Evolutionary conservation across 2,888 invertebrate species (phyloP).

Genomic region (Xestoiulus laeticollis): DNA sequence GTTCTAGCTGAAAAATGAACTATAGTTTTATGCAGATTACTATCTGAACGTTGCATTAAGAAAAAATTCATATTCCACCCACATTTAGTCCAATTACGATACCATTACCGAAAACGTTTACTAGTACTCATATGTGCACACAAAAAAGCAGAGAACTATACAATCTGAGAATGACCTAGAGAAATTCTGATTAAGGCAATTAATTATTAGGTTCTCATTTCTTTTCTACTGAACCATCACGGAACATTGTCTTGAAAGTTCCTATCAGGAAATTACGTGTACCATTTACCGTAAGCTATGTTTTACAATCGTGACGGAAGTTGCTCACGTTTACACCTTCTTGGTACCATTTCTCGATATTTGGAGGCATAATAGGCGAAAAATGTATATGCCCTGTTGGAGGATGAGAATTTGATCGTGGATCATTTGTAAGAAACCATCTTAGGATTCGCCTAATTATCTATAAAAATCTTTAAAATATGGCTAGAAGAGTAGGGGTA

Average conservation of each 20-base stretch:
- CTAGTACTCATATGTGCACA: neutral
- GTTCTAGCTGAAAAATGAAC: slow-evolving; percentile 34
- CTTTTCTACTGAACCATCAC: neutral
- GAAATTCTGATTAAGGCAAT: neutral
- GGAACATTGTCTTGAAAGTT: neutral
- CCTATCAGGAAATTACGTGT: neutral
- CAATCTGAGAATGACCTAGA: neutral
- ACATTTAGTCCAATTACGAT: slow-evolving; percentile 15
- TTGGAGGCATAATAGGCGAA: neutral
- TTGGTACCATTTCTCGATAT: neutral
- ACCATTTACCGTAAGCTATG: neutral
- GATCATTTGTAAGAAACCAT: slow-evolving; percentile 4
- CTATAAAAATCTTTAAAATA: neutral
- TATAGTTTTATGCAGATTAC: neutral
- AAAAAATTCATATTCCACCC: slow-evolving; percentile 7
- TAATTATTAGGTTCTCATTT: neutral
- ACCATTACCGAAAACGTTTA: neutral
- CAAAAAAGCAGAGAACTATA: too few species aligned
- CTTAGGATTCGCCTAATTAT: neutral
- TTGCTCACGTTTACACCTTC: slow-evolving; percentile 22
- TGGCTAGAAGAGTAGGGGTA: neutral
- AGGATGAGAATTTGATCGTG: neutral
- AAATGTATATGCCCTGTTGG: neutral
- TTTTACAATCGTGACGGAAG: neutral
- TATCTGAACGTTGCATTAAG: neutral